Evolutionary conservation across 2,113 vertebrate genomes (phyloP).

Genomic region (Chaetura pelagica): DNA sequence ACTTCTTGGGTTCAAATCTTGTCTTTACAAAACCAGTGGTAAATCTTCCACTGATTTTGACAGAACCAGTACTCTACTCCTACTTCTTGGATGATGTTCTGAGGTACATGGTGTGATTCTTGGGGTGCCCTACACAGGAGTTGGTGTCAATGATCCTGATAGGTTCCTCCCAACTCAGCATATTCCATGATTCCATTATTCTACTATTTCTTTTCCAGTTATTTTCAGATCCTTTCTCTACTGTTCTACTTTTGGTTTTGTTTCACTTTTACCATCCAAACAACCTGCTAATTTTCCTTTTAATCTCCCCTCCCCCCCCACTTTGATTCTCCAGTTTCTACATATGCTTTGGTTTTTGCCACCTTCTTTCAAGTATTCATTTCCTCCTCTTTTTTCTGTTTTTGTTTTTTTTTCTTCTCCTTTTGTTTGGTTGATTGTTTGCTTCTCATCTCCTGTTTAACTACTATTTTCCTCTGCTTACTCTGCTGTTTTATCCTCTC

Average conservation of each 20-base stretch:
- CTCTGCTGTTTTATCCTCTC: slow-evolving; percentile 32
- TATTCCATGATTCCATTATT: neutral
- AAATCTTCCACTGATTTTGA: neutral
- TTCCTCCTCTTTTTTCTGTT: neutral
- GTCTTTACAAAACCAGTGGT: neutral
- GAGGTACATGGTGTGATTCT: too few relatives aligned
- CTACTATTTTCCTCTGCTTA: slow-evolving; percentile 22
- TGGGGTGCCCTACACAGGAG: too few relatives aligned
- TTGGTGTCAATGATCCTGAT: too few relatives aligned
- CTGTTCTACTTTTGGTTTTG: slow-evolving; percentile 17
- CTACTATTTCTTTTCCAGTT: neutral
- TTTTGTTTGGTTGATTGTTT: neutral
- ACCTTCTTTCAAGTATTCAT: neutral
- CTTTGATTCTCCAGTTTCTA: slow-evolving; percentile 1
- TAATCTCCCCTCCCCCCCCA: neutral
- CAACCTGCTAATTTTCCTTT: slow-evolving; percentile 37
- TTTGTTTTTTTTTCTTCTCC: neutral
- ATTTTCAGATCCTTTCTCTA: slow-evolving; percentile 33
- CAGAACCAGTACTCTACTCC: neutral
- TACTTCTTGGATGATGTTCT: too few relatives aligned
- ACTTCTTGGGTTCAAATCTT: neutral
- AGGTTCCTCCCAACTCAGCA: too few relatives aligned
- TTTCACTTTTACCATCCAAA: slow-evolving; percentile 51
- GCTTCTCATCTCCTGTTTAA: slow-evolving; percentile 11
- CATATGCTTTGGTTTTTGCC: neutral